Evolutionary conservation across 2,888 invertebrate genomes (phyloP).

Genomic region (Pristionchus fissidentatus): DNA sequence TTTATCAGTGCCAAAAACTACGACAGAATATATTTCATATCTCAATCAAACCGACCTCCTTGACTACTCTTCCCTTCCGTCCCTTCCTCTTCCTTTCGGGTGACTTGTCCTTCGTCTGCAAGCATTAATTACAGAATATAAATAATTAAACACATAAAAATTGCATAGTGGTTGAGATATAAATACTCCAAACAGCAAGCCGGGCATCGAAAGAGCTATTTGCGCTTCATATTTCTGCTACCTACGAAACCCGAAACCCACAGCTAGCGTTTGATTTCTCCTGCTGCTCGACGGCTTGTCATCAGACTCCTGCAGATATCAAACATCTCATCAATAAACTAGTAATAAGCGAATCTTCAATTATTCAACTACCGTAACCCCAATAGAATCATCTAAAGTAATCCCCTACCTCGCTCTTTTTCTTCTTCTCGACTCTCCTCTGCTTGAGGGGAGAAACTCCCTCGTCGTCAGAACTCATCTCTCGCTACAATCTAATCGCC

Average conservation of each 20-base stretch:
- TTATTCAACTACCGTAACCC: too few relatives aligned
- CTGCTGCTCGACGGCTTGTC: neutral
- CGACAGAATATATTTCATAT: too few relatives aligned
- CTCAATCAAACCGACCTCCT: too few relatives aligned
- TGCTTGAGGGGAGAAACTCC: slow-evolving; percentile 12
- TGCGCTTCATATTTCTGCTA: too few relatives aligned
- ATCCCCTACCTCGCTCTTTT: too few relatives aligned
- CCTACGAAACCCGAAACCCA: too few relatives aligned
- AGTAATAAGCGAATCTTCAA: neutral
- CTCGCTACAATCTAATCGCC: neutral
- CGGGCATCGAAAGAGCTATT: too few relatives aligned
- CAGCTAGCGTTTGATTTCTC: neutral
- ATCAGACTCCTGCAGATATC: neutral
- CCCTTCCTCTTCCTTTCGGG: neutral
- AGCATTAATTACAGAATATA: neutral
- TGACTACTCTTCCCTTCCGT: too few relatives aligned
- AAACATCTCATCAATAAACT: neutral
- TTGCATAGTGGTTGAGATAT: neutral
- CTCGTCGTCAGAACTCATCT: neutral
- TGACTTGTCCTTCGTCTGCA: neutral
- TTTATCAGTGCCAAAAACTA: neutral
- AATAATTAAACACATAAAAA: neutral
- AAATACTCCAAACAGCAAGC: slow-evolving; percentile 2
- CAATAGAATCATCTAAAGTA: too few relatives aligned
- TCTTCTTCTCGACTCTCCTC: neutral